Percentiles rank a stretch among this genome's conserved stretches.
These are phyloP conservation scores for Lampris megalopsis DNA, from an alignment of 2,113 vertebrate species.

Conservation along the genomic window DNA sequence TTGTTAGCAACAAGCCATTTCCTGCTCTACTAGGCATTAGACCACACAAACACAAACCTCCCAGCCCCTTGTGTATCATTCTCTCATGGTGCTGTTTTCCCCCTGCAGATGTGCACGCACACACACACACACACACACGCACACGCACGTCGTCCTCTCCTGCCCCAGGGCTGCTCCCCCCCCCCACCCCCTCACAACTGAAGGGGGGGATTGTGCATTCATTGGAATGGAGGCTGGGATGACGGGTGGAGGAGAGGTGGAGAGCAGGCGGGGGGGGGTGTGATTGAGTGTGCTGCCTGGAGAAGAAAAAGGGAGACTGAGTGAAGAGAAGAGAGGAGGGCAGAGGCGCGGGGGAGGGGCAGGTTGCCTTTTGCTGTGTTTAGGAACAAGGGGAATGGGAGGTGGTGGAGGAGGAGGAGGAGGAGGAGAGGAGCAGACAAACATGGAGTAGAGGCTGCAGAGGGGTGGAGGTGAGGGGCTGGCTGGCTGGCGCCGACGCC, in stretches of 20 bases:
- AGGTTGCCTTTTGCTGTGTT: conserved; percentile 70
- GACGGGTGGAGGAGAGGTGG: no score
- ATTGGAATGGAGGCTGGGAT: conserved; percentile 79
- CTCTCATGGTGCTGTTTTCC: conserved; percentile 56
- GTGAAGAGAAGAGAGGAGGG: conserved; percentile 41
- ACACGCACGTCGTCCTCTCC: no score
- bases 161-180: conserved; percentile 65
- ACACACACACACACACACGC: conserved; percentile 38
- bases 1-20: conserved; percentile 74
- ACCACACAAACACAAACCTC: neutral
- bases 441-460: conserved; percentile 58
- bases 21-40: conserved; percentile 62
- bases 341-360: conserved; percentile 57
- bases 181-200: conserved; percentile 49
- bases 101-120: conserved; percentile 78
- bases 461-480: conserved; percentile 65
- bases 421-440: conserved; percentile 62
- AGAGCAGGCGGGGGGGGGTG: conserved; percentile 38
- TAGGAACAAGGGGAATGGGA: conserved; percentile 62
- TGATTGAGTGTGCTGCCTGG: conserved; percentile 81
- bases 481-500: conserved; percentile 65
- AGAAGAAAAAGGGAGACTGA: conserved; percentile 68
- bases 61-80: conserved; percentile 30
- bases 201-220: conserved; percentile 80
- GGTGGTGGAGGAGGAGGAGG: conserved; percentile 35